Base-by-base conservation (phyloP, 2,888 invertebrate species). In the Drosophila tripunctata region DNA sequence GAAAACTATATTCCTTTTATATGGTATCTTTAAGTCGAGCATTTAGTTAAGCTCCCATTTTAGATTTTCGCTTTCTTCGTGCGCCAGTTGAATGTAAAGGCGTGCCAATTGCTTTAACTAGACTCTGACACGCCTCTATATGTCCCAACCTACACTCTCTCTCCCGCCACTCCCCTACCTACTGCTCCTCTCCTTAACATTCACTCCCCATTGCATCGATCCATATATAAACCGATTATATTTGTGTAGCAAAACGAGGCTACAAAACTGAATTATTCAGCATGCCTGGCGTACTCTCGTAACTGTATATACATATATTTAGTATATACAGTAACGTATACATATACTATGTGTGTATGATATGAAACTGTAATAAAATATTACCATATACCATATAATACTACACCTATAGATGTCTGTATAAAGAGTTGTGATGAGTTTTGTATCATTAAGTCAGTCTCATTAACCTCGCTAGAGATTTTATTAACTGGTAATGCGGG, bases 221-320 rank as follows among this genome's bases (percentile, higher is more conserved):
- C 51, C 64, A 60, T 30, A 68, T 68, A 45, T 72, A 67, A 67
- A 56, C 36, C 47, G 52, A 48, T 69, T 67, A 62, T 67, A 48
- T 62, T 50, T 38, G 19, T 27, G 33, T 41, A 21, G 45, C 40
- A 52, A 65, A 65, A 60, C 44, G 67, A 48, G 62, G 67, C 40
- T 50, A 50, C 27, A 52, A 52, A 56, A 63, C 48, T 71, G 56
- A 75, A 67, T 75, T 60, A 61, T 70, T 67, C 63, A 67, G 38
- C 68, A 52, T 30, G 27, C 30, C 43, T 17, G 50, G 27, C 27
- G 17, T 27, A 14, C 47, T 41, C 27, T 41, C 27, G 50, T 19
- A 50, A 36, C 48, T 40, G 51, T 52, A 22, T 3, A 27, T 27
- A 27, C 10, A 27, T 4, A 2, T 2, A 10, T 27, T 10, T 10